Evolutionary conservation across 92 coral and sea anemone genomes (phyloP).

Genomic region (Plumapathes pennacea): DNA sequence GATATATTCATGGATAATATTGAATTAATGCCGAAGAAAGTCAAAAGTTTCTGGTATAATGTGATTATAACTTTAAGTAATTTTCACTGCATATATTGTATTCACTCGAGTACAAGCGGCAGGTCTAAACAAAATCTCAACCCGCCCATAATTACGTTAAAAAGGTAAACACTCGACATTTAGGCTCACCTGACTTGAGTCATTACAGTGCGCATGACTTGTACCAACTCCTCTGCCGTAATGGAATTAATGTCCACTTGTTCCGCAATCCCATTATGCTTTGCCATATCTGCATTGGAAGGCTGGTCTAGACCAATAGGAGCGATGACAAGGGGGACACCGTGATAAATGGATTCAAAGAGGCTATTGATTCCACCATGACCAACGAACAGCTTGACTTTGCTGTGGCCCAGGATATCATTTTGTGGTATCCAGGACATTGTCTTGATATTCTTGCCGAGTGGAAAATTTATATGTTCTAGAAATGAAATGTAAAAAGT

Average conservation of each 20-base stretch:
- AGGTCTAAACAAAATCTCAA: too few relatives aligned
- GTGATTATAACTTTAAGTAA: too few relatives aligned
- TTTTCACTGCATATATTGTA: too few relatives aligned
- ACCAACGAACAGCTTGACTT: conserved; percentile 31
- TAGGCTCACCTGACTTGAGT: conserved; percentile 32
- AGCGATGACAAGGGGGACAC: conserved; percentile 39
- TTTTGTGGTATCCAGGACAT: conserved; percentile 54
- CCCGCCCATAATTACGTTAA: too few relatives aligned
- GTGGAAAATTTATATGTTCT: neutral
- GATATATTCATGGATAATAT: too few relatives aligned
- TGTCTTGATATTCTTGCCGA: conserved; percentile 32
- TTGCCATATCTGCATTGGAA: conserved; percentile 20
- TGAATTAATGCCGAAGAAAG: too few relatives aligned
- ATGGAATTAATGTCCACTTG: neutral
- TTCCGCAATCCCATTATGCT: conserved; percentile 19
- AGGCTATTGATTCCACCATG: conserved; percentile 45
- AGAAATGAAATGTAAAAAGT: too few relatives aligned
- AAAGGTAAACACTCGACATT: too few relatives aligned
- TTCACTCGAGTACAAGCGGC: too few relatives aligned
- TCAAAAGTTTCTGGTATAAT: too few relatives aligned
- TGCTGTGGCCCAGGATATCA: conserved; percentile 43
- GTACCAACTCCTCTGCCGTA: conserved; percentile 34
- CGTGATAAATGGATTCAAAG: conserved; percentile 46
- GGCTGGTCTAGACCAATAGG: conserved; percentile 54
- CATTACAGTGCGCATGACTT: conserved; percentile 11